These are phyloP conservation scores for Ptilorrhoa leucosticta DNA, from an alignment of 2,113 vertebrate genomes.

Conservation along the genomic window DNA sequence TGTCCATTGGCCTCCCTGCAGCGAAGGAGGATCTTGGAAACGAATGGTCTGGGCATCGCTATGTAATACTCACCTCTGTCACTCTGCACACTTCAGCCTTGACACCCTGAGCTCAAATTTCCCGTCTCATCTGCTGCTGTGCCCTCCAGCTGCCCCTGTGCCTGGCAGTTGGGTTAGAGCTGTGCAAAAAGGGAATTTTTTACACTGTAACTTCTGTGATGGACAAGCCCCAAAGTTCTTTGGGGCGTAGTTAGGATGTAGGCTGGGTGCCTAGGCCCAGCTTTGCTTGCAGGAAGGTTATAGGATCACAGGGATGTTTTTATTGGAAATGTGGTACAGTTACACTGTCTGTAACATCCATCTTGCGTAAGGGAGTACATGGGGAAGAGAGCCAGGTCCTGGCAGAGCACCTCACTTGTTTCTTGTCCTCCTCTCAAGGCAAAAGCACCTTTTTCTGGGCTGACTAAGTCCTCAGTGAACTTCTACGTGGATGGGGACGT, in stretches of 20 bases:
- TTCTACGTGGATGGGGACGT: not conserved
- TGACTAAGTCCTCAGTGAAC: not conserved
- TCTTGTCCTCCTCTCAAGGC: not conserved
- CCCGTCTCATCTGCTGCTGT: not conserved
- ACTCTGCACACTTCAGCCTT: not conserved
- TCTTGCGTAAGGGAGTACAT: not conserved
- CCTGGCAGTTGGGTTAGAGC: fast-evolving
- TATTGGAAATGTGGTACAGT: not conserved
- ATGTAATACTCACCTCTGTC: fast-evolving
- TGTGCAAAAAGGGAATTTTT: not conserved
- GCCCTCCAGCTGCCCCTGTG: fast-evolving
- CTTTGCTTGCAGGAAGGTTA: not conserved
- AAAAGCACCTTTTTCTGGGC: not conserved
- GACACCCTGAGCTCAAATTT: not conserved
- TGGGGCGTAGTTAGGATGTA: not conserved
- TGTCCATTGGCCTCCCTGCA: not conserved
- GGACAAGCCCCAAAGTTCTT: not conserved
- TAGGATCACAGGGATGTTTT: not conserved
- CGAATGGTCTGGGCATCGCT: not conserved
- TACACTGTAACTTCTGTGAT: not conserved
- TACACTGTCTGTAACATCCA: not conserved
- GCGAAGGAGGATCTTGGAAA: not conserved
- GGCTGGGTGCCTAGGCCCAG: not conserved
- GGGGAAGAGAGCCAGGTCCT: not conserved
- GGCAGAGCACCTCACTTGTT: not conserved